Evolutionary conservation across 2,113 vertebrate genomes (phyloP), one percentile per base, ranked within the genome.

Genomic region (Rhodinocichla rosea): DNA sequence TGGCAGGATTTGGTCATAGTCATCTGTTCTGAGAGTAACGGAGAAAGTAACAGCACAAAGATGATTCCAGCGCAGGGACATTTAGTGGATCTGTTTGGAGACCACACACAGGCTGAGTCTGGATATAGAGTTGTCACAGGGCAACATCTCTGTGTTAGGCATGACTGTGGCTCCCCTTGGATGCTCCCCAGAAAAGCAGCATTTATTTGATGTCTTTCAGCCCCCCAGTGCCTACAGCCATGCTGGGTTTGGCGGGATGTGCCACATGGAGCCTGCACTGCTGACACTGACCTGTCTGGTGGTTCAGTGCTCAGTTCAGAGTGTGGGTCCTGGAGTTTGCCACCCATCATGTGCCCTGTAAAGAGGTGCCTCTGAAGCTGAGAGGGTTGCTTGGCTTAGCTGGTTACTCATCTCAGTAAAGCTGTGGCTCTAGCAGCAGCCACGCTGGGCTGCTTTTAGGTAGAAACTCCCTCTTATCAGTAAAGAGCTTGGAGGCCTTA

Each of bases 321-420:
- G 33, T 0, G 0, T 42, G 47, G 2, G 4, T 63, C 9, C 1
- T 17, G 3, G 12, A 30, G 17, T 69, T 59, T 73, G 49, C 23
- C 52, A 42, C 30, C 44, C 3, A 1, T 21, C n/a, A 8, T 0
- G 1, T 47, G 76, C 23, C 33, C 53, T 13, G 12, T 11, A 13
- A 39, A 30, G 20, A 56, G 7, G 8, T 30, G 53, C 21, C 37
- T 89, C 45, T 80, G 47, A 47, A 30, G n/a, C 44, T 80, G 55
- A 65, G 30, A 39, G 27, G 6, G 33, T 37, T 74, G 32, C 55
- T 81, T 77, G 55, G 32, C 9, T 10, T n/a, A 44, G 37, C 55
- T 59, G 24, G 15, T 30, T 39, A 19, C 53, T 56, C 17, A 24
- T 40, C 52, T 63, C 37, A n/a, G 4, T 24, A 50, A 42, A 45